phyloP scores from a whole-genome alignment of 2,888 invertebrate species.

The Pseudococcus viburni region DNA sequence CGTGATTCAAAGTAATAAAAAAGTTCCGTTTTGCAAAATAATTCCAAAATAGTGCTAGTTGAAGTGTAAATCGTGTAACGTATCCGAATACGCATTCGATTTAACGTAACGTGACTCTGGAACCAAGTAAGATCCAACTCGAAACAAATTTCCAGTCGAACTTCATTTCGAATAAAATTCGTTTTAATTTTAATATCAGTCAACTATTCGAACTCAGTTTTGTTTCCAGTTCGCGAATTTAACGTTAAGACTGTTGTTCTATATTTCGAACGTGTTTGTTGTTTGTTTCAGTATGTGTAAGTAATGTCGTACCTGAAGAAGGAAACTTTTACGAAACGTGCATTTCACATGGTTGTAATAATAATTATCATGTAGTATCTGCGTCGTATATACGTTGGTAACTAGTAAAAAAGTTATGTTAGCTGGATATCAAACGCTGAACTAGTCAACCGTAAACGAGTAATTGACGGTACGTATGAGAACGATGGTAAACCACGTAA shows the following conservation, averaged over 20 bases:
- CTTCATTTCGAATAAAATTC: not conserved
- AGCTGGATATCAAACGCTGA: conserved; percentile 12
- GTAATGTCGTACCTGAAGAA: conserved; percentile 1
- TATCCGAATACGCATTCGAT: too few species aligned
- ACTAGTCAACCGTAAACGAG: conserved; percentile 40
- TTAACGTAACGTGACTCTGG: not conserved
- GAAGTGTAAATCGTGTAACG: too few species aligned
- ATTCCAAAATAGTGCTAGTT: too few species aligned
- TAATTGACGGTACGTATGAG: conserved; percentile 18
- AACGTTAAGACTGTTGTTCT: not conserved
- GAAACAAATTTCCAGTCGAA: not conserved
- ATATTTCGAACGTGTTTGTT: not conserved
- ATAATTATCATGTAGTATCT: conserved; percentile 19
- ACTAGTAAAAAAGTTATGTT: conserved; percentile 30
- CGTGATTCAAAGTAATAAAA: not conserved
- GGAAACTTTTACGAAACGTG: conserved; percentile 3
- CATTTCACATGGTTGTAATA: conserved; percentile 19
- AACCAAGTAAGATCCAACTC: not conserved
- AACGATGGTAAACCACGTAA: conserved; percentile 23
- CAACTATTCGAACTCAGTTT: not conserved
- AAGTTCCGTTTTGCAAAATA: too few species aligned
- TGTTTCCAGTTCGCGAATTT: not conserved
- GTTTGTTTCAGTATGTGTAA: not conserved
- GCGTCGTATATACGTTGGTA: conserved; percentile 7
- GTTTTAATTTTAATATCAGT: not conserved